phyloP scores from a whole-genome alignment of 2,888 invertebrate species.

The Dolomedes plantarius region DNA sequence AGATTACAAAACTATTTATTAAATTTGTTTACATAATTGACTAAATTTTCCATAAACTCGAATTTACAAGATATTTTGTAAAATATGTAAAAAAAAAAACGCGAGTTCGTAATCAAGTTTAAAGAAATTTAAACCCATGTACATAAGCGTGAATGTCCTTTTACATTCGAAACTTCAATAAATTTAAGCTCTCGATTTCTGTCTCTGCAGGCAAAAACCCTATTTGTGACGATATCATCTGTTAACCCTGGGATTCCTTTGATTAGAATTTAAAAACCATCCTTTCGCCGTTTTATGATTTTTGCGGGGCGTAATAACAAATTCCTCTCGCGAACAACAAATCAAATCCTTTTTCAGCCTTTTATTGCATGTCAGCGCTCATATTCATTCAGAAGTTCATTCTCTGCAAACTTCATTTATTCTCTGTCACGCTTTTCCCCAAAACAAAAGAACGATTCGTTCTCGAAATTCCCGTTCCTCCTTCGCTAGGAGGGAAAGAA shows the following conservation, averaged over 20 bases:
- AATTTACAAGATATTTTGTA: too few relatives aligned
- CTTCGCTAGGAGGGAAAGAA: background rate
- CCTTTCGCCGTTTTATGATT: background rate
- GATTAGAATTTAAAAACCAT: background rate
- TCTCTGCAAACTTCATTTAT: background rate
- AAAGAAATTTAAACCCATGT: too few relatives aligned
- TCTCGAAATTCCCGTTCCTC: background rate
- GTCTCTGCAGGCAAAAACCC: too few relatives aligned
- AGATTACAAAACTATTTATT: too few relatives aligned
- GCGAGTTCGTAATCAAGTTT: too few relatives aligned
- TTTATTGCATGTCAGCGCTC: background rate
- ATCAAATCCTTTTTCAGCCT: background rate
- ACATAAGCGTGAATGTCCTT: too few relatives aligned
- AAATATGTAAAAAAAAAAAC: too few relatives aligned
- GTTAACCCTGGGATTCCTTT: background rate
- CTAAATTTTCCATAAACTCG: too few relatives aligned
- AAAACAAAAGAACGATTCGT: slow-evolving; percentile 6
- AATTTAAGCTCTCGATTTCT: too few relatives aligned
- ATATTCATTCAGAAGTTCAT: slow-evolving; percentile 6
- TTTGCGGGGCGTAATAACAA: background rate
- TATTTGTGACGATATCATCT: background rate
- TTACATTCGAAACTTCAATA: too few relatives aligned
- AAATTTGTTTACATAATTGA: too few relatives aligned
- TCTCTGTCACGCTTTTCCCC: background rate
- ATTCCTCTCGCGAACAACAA: background rate